Conservation (phyloP, 2,113 vertebrate species). For the Castor canadensis region DNA sequence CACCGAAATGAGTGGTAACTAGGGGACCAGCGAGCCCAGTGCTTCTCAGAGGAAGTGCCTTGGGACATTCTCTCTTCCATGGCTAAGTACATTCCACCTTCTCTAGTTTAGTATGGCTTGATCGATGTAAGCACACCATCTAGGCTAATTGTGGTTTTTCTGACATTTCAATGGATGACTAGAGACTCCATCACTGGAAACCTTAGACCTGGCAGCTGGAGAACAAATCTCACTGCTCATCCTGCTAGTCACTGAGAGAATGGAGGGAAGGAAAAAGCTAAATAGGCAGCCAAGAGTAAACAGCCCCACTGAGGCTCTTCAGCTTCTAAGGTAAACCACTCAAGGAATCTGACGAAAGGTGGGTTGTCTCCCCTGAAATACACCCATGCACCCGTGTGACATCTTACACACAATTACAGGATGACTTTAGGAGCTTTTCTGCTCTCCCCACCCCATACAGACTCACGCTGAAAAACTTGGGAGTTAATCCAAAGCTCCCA, state of each 20-base stretch:
- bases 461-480: not conserved
- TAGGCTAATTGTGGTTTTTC: not conserved
- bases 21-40: too few species aligned
- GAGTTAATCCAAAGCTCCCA: not conserved
- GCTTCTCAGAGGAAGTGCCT: not conserved
- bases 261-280: not conserved
- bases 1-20: not conserved
- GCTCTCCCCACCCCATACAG: not conserved
- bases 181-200: not conserved
- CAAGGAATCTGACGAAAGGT: not conserved
- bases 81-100: accelerated
- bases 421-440: not conserved
- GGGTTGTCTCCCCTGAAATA: not conserved
- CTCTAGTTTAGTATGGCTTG: too few species aligned
- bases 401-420: not conserved
- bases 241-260: not conserved
- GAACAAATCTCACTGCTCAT: not conserved
- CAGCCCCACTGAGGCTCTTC: not conserved
- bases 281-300: not conserved
- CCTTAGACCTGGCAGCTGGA: not conserved
- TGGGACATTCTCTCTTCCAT: not conserved
- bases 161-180: not conserved
- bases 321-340: not conserved
- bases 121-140: not conserved
- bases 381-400: not conserved